Conservation (phyloP, 1,140 invertebrate species). For the Anastatus disparis region DNA sequence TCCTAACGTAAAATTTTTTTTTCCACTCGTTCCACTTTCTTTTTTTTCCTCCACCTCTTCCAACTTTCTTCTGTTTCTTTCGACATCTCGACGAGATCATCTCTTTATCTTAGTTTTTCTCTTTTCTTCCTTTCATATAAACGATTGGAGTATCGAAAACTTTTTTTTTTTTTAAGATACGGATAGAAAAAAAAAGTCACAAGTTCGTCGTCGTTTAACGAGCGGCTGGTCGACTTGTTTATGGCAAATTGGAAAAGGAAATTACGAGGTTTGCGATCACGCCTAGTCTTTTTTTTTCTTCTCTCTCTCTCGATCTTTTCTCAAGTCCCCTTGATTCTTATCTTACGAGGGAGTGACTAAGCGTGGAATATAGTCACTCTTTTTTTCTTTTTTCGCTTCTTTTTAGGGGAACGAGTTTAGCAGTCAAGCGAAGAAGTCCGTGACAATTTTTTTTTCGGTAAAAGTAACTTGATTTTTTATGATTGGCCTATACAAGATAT, state of each 20-base stretch:
- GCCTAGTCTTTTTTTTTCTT: slow-evolving; percentile 29
- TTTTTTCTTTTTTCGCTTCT: slow-evolving; percentile 10
- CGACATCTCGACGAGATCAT: slow-evolving; percentile 33
- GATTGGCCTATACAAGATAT: background rate
- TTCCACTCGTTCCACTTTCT: slow-evolving; percentile 46
- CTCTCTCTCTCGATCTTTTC: slow-evolving; percentile 1
- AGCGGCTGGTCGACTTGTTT: slow-evolving; percentile 63
- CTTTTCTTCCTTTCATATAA: slow-evolving; percentile 2
- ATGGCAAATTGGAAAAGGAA: slow-evolving; percentile 68
- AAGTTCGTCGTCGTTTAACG: slow-evolving; percentile 56
- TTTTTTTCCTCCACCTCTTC: slow-evolving; percentile 35
- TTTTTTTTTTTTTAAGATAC: slow-evolving; percentile 42
- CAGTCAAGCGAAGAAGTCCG: background rate
- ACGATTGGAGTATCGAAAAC: slow-evolving; percentile 27
- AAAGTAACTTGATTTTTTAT: slow-evolving; percentile 29
- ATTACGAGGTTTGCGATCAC: slow-evolving; percentile 59
- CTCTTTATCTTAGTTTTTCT: slow-evolving; percentile 2
- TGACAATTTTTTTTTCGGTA: background rate
- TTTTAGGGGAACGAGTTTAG: background rate
- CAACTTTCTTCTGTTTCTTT: slow-evolving; percentile 17
- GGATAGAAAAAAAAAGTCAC: slow-evolving; percentile 51
- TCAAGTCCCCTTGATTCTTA: background rate
- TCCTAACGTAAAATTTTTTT: too few relatives aligned
- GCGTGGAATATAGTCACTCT: background rate
- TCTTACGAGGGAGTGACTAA: slow-evolving; percentile 28